Conservation (phyloP, 2,113 vertebrate genomes). For the Tretioscincus oriximinensis region DNA sequence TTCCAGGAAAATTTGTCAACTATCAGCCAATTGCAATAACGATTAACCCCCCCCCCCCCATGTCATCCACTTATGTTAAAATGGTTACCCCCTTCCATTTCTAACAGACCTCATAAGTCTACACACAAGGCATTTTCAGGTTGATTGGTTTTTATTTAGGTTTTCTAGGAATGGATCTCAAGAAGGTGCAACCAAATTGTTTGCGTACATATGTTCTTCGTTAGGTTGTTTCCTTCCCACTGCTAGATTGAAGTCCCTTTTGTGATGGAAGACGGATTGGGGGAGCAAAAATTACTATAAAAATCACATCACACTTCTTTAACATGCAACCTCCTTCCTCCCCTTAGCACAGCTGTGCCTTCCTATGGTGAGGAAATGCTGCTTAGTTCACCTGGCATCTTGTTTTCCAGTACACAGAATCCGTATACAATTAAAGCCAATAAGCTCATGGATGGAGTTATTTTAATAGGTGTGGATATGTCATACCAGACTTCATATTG, state of each 20-base stretch:
- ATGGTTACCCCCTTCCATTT: slow-evolving; percentile 46
- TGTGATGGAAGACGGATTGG: slow-evolving; percentile 35
- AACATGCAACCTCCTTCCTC: slow-evolving; percentile 22
- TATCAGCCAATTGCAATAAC: slow-evolving; percentile 51
- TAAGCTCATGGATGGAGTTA: neutral
- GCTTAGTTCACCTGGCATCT: rapidly evolving
- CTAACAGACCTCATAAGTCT: slow-evolving; percentile 41
- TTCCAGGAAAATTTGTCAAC: neutral
- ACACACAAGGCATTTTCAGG: slow-evolving; percentile 49
- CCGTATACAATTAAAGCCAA: neutral
- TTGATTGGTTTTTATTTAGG: slow-evolving; percentile 56
- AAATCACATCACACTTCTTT: slow-evolving; percentile 68
- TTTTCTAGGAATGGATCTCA: slow-evolving; percentile 52
- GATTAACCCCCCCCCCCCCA: no score
- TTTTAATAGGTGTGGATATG: neutral
- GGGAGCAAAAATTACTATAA: slow-evolving; percentile 63
- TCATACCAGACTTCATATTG: no score
- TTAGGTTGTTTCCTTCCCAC: slow-evolving; percentile 55
- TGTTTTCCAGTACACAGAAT: neutral
- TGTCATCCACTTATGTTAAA: slow-evolving; percentile 57
- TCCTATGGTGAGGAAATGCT: slow-evolving; percentile 26
- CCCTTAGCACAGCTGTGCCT: slow-evolving; percentile 37
- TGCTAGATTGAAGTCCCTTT: slow-evolving; percentile 48
- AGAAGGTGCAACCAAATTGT: slow-evolving; percentile 59
- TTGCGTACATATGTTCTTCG: slow-evolving; percentile 59